These are phyloP conservation scores for Drepana arcuata DNA, from an alignment of 1,140 invertebrate species.

Conservation along the genomic window DNA sequence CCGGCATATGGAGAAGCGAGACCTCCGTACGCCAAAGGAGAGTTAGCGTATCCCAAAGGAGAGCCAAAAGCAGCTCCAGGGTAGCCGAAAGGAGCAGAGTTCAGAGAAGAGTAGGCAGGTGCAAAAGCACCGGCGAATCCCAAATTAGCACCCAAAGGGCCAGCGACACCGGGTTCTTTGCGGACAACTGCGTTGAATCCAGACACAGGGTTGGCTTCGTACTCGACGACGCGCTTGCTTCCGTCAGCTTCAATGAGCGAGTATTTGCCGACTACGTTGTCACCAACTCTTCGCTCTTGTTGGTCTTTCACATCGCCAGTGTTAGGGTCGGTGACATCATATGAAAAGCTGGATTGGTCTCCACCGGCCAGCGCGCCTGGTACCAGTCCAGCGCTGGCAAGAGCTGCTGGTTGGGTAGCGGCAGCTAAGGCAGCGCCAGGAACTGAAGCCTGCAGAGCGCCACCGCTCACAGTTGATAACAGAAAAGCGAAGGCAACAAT, in stretches of 20 bases:
- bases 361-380: slow-evolving; percentile 29
- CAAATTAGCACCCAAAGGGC: slow-evolving; percentile 4
- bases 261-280: slow-evolving; percentile 71
- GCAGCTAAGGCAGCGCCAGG: slow-evolving; percentile 23
- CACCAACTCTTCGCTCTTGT: slow-evolving; percentile 68
- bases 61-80: background rate
- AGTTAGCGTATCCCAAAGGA: background rate
- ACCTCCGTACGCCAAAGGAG: no score
- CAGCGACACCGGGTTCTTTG: slow-evolving; percentile 55
- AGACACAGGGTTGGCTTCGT: slow-evolving; percentile 55
- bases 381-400: no score
- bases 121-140: slow-evolving; percentile 4
- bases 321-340: slow-evolving; percentile 62
- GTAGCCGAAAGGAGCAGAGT: no score
- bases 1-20: no score
- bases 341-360: slow-evolving; percentile 48
- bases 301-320: slow-evolving; percentile 71
- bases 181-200: slow-evolving; percentile 71
- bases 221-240: slow-evolving; percentile 63
- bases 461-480: no score
- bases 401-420: no score
- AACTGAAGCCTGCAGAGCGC: slow-evolving; percentile 24
- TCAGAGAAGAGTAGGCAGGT: no score
- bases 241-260: slow-evolving; percentile 63
- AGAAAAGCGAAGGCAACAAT: no score